These are phyloP conservation scores for Argentina silus DNA, from an alignment of 2,797 vertebrate genomes.

Conservation along the genomic window DNA sequence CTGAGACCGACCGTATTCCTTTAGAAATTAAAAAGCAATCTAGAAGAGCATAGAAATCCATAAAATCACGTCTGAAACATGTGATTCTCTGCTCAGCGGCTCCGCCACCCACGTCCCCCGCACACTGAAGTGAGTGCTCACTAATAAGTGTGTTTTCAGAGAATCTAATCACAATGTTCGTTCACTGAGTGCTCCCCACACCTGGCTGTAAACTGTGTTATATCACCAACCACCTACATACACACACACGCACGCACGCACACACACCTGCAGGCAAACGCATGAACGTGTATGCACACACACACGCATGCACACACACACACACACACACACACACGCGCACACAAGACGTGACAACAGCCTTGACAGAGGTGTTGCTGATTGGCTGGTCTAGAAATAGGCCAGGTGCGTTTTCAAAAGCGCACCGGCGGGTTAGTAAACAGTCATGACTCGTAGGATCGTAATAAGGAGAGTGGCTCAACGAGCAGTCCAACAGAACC, in stretches of 20 bases:
- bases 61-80: conserved; percentile 12
- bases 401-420: conserved; percentile 49
- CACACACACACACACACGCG: conserved; percentile 14
- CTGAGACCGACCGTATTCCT: background rate
- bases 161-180: conserved; percentile 45
- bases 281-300: conserved; percentile 5
- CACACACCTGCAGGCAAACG: too few species aligned
- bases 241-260: background rate
- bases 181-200: conserved; percentile 30
- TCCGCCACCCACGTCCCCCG: conserved; percentile 25
- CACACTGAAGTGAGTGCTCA: conserved; percentile 26
- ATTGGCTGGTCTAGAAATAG: conserved; percentile 68
- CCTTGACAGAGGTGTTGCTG: conserved; percentile 38
- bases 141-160: conserved; percentile 43
- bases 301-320: background rate
- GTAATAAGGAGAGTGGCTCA: conserved; percentile 64
- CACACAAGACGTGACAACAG: conserved; percentile 8
- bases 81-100: conserved; percentile 11
- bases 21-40: background rate
- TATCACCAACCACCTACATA: conserved; percentile 37
- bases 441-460: conserved; percentile 50
- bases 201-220: conserved; percentile 40
- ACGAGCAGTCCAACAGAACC: conserved; percentile 47
- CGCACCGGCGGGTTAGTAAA: conserved; percentile 56
- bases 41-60: conserved; percentile 15